Evolutionary conservation across 2,113 vertebrate species (phyloP).

Genomic region (Vidua macroura): DNA sequence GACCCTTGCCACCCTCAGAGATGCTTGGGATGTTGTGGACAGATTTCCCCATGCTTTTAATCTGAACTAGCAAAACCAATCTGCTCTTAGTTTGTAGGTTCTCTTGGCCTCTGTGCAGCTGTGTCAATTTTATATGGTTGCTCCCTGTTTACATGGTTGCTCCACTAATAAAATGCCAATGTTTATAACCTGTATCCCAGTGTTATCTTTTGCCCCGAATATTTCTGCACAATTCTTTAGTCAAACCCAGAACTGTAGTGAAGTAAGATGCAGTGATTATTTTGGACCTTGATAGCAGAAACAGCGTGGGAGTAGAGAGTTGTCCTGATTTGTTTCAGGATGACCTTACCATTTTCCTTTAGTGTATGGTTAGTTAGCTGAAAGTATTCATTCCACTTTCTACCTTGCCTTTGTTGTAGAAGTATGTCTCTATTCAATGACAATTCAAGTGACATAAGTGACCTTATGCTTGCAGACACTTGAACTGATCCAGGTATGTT

Average conservation of each 20-base stretch:
- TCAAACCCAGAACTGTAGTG: neutral
- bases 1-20: neutral
- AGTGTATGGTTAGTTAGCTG: neutral
- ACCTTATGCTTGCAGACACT: neutral
- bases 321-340: neutral
- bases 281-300: neutral
- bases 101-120: neutral
- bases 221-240: neutral
- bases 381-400: neutral
- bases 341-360: neutral
- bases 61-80: neutral
- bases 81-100: neutral
- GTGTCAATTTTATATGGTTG: neutral
- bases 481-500: neutral
- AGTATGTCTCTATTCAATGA: neutral
- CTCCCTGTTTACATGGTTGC: neutral
- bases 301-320: neutral
- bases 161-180: neutral
- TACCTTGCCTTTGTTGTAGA: neutral
- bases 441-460: neutral
- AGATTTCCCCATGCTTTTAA: neutral
- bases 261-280: neutral
- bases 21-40: neutral
- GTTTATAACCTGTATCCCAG: neutral
- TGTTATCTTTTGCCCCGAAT: neutral